These are phyloP conservation scores for Dendrolimus kikuchii DNA, from an alignment of 1,140 invertebrate genomes.

Conservation along the genomic window DNA sequence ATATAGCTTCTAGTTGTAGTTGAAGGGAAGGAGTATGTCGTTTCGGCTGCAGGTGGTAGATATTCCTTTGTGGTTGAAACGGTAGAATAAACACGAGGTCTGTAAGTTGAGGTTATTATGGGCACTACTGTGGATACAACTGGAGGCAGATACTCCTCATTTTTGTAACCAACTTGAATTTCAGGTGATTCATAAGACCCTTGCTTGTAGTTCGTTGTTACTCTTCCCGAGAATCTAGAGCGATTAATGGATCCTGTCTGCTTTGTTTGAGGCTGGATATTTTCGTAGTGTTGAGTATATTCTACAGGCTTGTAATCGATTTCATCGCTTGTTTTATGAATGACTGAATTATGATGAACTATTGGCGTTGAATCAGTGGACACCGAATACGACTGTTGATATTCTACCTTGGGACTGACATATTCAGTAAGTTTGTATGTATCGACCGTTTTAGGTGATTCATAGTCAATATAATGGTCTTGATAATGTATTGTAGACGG, in stretches of 20 bases:
- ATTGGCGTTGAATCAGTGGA: conserved; percentile 36
- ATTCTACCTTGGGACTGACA: conserved; percentile 42
- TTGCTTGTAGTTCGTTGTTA: conserved; percentile 35
- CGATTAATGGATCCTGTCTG: conserved; percentile 36
- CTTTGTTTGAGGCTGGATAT: conserved; percentile 22
- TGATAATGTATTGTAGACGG: conserved; percentile 54
- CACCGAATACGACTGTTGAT: conserved; percentile 32
- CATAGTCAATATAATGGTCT: conserved; percentile 50
- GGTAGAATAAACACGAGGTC: conserved; percentile 34
- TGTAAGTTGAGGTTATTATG: conserved; percentile 42
- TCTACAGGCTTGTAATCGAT: conserved; percentile 31
- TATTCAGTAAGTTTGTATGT: conserved; percentile 53
- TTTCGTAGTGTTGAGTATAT: conserved; percentile 36
- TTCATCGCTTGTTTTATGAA: conserved; percentile 20
- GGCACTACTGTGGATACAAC: conserved; percentile 37
- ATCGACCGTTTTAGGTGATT: conserved; percentile 28
- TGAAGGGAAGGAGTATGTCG: conserved; percentile 15
- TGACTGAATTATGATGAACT: conserved; percentile 27
- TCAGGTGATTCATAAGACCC: conserved; percentile 41
- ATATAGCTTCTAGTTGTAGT: conserved; percentile 17
- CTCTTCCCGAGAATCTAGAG: conserved; percentile 30
- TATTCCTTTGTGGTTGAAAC: conserved; percentile 37
- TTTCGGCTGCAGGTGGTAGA: conserved; percentile 13
- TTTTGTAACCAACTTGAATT: conserved; percentile 49
- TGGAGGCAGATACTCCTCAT: conserved; percentile 56